These are phyloP conservation scores for Sebastiscus tertius DNA, from an alignment of 2,797 vertebrate genomes.

Conservation along the genomic window DNA sequence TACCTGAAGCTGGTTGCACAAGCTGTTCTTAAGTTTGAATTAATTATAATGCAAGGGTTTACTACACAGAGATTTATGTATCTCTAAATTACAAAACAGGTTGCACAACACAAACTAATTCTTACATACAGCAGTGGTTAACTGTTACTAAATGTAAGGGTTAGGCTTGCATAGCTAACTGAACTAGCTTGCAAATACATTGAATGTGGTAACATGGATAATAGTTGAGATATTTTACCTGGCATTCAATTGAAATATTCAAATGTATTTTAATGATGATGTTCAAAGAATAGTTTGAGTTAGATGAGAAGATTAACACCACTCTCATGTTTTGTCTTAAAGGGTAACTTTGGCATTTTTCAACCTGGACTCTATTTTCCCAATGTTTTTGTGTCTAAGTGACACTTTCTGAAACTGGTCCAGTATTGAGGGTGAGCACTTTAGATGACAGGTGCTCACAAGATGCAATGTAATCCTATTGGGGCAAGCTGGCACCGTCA, in stretches of 20 bases:
- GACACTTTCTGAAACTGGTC: too few species aligned
- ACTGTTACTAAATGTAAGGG: not conserved
- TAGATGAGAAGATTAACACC: not conserved
- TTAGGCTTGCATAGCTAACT: not conserved
- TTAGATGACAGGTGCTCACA: accelerated
- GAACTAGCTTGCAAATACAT: not conserved
- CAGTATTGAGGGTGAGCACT: too few species aligned
- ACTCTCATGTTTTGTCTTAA: not conserved
- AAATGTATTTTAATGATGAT: not conserved
- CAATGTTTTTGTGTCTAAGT: too few species aligned
- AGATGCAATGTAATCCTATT: too few species aligned
- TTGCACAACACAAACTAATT: not conserved
- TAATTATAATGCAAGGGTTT: not conserved
- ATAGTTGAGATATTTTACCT: not conserved
- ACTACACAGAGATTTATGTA: not conserved
- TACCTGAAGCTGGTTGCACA: not conserved
- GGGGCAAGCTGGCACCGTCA: too few species aligned
- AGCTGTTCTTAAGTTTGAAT: not conserved
- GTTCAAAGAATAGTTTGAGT: not conserved
- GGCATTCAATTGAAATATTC: not conserved
- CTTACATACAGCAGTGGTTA: not conserved
- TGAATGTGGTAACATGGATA: not conserved
- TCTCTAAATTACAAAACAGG: not conserved
- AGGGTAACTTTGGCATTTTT: too few species aligned
- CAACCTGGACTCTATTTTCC: too few species aligned